A percentile compares a stretch with the other conserved stretches of the same genome.
phyloP scores from a whole-genome alignment of 2,113 vertebrate genomes.

The Empidonax alnorum region DNA sequence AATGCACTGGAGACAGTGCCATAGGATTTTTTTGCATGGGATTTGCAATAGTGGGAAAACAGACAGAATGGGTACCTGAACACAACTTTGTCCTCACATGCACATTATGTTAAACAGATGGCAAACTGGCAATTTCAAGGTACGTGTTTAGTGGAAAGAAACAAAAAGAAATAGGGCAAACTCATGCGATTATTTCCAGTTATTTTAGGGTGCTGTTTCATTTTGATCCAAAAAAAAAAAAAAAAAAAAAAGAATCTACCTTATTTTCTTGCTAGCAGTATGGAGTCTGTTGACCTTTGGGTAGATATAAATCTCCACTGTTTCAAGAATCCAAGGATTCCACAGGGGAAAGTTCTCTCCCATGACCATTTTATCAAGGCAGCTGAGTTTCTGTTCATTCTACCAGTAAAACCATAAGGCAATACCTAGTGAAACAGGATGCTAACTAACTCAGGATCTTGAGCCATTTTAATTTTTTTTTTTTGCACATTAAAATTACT shows the following conservation, averaged over 20 bases:
- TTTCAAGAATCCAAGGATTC: not conserved
- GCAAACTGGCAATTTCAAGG: not conserved
- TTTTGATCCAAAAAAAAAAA: not conserved
- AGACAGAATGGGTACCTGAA: not conserved
- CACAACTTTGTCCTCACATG: not conserved
- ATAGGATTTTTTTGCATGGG: not conserved
- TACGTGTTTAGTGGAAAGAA: not conserved
- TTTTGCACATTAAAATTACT: constrained; percentile 25
- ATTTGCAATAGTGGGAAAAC: not conserved
- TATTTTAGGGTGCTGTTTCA: not conserved
- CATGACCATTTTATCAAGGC: not conserved
- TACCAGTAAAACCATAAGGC: not conserved
- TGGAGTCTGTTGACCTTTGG: not conserved
- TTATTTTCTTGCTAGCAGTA: not conserved
- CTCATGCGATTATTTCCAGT: not conserved
- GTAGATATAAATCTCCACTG: not conserved
- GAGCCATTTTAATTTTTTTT: not conserved
- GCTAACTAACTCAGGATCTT: not conserved
- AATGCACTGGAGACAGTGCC: not conserved
- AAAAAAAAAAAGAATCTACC: not conserved
- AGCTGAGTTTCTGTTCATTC: not conserved
- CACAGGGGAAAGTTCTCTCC: not conserved
- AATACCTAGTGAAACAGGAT: not conserved
- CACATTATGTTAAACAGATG: not conserved
- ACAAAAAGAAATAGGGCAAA: not conserved